A percentile compares a stretch with the other conserved stretches of the same genome.
These are phyloP conservation scores for Poeciliopsis paucimaculata DNA, from an alignment of 2,797 vertebrate species.

Conservation along the genomic window DNA sequence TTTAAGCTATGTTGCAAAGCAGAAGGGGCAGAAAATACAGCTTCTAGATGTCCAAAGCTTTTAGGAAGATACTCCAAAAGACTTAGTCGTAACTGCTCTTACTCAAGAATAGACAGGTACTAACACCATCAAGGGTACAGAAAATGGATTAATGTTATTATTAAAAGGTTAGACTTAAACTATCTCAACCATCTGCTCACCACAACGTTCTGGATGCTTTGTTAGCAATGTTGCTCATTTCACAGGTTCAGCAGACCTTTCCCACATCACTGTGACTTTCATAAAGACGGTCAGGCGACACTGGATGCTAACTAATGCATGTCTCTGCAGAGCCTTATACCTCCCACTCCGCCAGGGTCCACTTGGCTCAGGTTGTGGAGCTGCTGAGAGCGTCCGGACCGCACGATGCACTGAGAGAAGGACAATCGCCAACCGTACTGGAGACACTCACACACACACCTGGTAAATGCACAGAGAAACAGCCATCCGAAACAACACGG, in stretches of 20 bases:
- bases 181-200: background rate
- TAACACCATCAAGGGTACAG: background rate
- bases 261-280: constrained; percentile 8
- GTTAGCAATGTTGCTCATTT: background rate
- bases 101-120: background rate
- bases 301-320: constrained; percentile 5
- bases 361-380: constrained; percentile 82
- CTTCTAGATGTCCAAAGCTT: background rate
- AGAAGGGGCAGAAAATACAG: background rate
- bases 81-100: background rate
- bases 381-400: constrained; percentile 78
- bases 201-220: background rate
- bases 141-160: background rate
- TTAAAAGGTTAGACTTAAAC: background rate
- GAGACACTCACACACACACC: constrained; percentile 75
- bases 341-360: constrained; percentile 74
- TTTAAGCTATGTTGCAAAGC: background rate
- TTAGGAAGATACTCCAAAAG: background rate
- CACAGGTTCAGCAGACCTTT: constrained; percentile 15
- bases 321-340: constrained; percentile 81
- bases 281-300: constrained; percentile 3
- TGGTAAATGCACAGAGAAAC: constrained; percentile 58
- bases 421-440: constrained; percentile 81
- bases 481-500: constrained; percentile 1
- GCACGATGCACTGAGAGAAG: constrained; percentile 82